Evolutionary conservation across 2,888 invertebrate species (phyloP), one percentile per base, ranked within the genome.

Genomic region (Polydrusus cervinus): DNA sequence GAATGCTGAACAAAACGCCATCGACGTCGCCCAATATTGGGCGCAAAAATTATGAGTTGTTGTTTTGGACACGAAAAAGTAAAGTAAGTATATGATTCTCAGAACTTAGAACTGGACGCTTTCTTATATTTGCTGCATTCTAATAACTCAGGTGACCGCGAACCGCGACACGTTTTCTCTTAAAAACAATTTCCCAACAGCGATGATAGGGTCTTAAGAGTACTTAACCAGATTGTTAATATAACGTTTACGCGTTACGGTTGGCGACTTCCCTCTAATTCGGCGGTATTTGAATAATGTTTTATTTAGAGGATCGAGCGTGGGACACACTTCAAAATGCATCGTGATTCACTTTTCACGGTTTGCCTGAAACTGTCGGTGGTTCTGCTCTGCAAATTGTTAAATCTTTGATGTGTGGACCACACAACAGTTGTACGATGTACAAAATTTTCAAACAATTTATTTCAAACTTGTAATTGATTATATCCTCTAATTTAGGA

Each of bases 271-370:
- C 18, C 18, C 61, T 25, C 62, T 49, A 70, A 61, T 34, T 16
- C 7, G 8, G n/a, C 60, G 14, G 20, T 43, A 51, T 30, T 61
- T 34, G 45, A 45, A 16, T 60, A 70, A 70, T 34, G 61, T 64
- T 71, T 55, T 71, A 71, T 71, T 71, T 71, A 71, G 61, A 43
- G 38, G 64, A 70, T 49, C 16, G 10, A 40, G 64, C 64, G 64
- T 71, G 71, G 71, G 71, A 71, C 61, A 71, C 49, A 64, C 30
- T 71, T 71, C 64, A 51, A 49, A 49, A 38, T 49, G 61, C 38
- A 30, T n/a, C 30, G 40, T 71, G 71, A 71, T 51, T 64, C 71
- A 71, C 62, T 53, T 61, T 70, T 71, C 53, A 64, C 71, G 38
- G 51, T 71, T 51, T 62, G n/a, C 62, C 51, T 62, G 53, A 70